These are phyloP conservation scores for Himantopus leucocephalus DNA, from an alignment of 2,113 vertebrate genomes.

Conservation along the genomic window DNA sequence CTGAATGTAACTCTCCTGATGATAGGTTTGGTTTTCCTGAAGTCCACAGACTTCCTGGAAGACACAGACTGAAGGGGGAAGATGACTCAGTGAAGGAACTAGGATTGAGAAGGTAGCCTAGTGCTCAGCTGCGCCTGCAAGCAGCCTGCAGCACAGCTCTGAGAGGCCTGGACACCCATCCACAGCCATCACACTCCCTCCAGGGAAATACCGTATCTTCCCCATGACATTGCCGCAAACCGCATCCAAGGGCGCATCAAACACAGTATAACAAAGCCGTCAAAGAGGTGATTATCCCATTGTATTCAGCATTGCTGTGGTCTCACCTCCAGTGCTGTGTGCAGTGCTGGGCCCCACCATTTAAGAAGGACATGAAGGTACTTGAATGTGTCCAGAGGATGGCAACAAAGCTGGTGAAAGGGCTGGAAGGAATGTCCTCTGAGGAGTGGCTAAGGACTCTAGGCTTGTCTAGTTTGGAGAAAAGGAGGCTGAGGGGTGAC, in stretches of 20 bases:
- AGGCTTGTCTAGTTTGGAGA: neutral
- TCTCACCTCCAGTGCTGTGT: neutral
- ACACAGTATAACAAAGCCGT: neutral
- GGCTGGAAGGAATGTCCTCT: neutral
- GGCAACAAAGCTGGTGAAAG: neutral
- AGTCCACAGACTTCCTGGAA: neutral
- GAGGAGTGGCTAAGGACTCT: neutral
- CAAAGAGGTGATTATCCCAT: neutral
- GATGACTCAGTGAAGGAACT: neutral
- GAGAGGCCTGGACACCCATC: neutral
- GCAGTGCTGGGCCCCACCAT: neutral
- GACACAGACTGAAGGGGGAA: neutral
- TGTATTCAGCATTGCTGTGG: neutral
- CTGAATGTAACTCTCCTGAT: neutral
- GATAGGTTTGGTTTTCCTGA: neutral
- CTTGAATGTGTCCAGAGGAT: neutral
- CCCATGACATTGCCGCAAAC: neutral
- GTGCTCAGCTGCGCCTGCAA: neutral
- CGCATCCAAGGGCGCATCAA: neutral
- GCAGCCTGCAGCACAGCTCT: neutral
- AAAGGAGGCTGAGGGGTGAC: neutral
- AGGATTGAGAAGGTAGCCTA: neutral
- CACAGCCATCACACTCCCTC: neutral
- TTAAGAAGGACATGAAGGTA: neutral
- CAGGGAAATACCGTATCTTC: neutral